These are phyloP conservation scores for Melanaphis sacchari DNA, from an alignment of 1,140 invertebrate genomes.

Conservation along the genomic window DNA sequence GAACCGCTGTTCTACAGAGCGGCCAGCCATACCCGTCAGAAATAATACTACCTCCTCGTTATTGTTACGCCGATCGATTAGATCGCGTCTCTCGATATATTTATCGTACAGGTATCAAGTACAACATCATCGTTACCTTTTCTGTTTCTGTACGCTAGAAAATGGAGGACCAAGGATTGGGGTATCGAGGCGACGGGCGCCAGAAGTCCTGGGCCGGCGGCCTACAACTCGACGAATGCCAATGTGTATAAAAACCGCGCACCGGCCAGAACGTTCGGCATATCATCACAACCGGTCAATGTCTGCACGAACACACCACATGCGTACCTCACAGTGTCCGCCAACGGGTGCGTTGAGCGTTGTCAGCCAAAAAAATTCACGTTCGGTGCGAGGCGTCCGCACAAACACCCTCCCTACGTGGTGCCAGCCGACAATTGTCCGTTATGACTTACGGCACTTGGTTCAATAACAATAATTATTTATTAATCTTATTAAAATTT, in stretches of 20 bases:
- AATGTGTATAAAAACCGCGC: not conserved
- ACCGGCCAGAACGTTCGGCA: not conserved
- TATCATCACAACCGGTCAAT: fast-evolving
- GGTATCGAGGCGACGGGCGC: not conserved
- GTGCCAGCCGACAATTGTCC: not conserved
- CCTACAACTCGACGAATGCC: not conserved
- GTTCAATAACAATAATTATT: no score
- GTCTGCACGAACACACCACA: not conserved
- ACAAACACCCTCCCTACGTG: not conserved
- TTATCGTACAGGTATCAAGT: not conserved
- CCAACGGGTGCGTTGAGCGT: not conserved
- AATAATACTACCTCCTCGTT: no score
- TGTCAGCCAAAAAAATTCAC: not conserved
- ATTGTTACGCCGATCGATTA: no score
- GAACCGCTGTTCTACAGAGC: no score
- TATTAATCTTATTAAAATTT: no score
- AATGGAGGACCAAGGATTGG: not conserved
- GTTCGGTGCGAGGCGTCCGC: not conserved
- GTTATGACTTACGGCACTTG: not conserved
- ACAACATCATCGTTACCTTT: not conserved
- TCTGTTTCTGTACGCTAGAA: not conserved
- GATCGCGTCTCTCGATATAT: not conserved
- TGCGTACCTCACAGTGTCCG: no score
- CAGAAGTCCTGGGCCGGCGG: not conserved
- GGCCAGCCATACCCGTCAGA: no score